A percentile compares a stretch with the other conserved stretches of the same genome.
These are phyloP conservation scores for Gerris lacustris DNA, from an alignment of 2,888 invertebrate genomes.

Conservation along the genomic window DNA sequence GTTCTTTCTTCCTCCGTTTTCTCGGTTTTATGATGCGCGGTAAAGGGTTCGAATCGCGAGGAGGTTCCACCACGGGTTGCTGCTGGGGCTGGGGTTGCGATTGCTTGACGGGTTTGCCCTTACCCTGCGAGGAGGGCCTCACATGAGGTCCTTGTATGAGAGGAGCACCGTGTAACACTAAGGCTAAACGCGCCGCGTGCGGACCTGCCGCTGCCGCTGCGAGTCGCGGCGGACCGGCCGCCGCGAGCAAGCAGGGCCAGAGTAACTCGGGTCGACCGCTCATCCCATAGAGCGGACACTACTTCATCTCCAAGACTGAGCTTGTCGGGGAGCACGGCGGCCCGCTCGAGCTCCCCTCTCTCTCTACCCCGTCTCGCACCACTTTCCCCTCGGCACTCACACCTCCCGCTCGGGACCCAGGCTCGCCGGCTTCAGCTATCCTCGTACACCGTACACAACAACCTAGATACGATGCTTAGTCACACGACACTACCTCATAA, in stretches of 20 bases:
- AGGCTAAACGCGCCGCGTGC: slow-evolving; percentile 7
- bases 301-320: slow-evolving; percentile 1
- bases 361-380: neutral
- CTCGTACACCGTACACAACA: too few relatives aligned
- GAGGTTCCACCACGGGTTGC: slow-evolving; percentile 56
- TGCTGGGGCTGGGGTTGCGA: slow-evolving; percentile 59
- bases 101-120: slow-evolving; percentile 15
- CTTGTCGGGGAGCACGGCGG: neutral
- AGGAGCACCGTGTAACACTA: slow-evolving; percentile 13
- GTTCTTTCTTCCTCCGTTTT: slow-evolving; percentile 78
- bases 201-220: slow-evolving; percentile 10
- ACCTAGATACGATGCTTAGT: too few relatives aligned
- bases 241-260: slow-evolving; percentile 11
- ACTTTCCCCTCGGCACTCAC: too few relatives aligned
- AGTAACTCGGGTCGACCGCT: neutral
- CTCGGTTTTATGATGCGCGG: slow-evolving; percentile 81
- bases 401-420: too few relatives aligned
- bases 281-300: slow-evolving; percentile 3
- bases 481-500: too few relatives aligned
- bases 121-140: slow-evolving; percentile 10
- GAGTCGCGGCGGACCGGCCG: slow-evolving; percentile 5
- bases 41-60: slow-evolving; percentile 58
- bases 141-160: slow-evolving; percentile 16
- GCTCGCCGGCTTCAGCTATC: too few relatives aligned
- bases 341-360: neutral